Base-by-base conservation (phyloP, 1,140 invertebrate genomes). In the Caerostris extrusa region DNA sequence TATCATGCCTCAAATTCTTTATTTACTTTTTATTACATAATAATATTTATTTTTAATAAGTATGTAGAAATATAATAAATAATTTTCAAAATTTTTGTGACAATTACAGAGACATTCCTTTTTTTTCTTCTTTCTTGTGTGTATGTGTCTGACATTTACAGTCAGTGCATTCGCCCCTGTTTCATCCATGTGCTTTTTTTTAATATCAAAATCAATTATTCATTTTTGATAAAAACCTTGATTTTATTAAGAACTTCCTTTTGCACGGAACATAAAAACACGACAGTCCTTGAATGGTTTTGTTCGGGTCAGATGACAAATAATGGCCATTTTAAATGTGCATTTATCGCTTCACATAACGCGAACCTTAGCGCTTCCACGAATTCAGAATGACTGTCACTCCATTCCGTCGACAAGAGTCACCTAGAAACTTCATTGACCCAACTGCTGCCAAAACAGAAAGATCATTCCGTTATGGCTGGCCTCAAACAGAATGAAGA, bases 401-500 rank as follows among this genome's bases (percentile, higher is more conserved):
- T 50, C 71, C 50, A 53, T 77, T 77, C 71, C 34, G 53, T 3
- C 10, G 12, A 77, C 61, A 34, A 64, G 14, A 83, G 14, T 53
- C 55, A 57, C 3, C 81, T 53, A 19, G 57, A 87, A 64, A 87
- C 50, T 64, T 85, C 82, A 58, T 61, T 87, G 85, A 87, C 85
- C 85, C 14, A 34, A 53, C 50, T 19, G 3, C 8, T 87, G 61
- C 85, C 19, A 34, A 58, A 57, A 4, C 53, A 34, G 56, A 64
- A 34, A 61, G 58, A 87, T 60, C 12, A 85, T 17, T 77, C 53
- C 55, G 3, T 57, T 12, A 12, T 50, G 58, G 12, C n/a, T 50
- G 57, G 58, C 50, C 60, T 34, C 85, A 85, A 91, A 91, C 90
- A 91, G 69, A 90, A n/a, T 71, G 71, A 56, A 58, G 8, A 77